phyloP scores from a whole-genome alignment of 2,888 invertebrate genomes.

The Arge pagana region DNA sequence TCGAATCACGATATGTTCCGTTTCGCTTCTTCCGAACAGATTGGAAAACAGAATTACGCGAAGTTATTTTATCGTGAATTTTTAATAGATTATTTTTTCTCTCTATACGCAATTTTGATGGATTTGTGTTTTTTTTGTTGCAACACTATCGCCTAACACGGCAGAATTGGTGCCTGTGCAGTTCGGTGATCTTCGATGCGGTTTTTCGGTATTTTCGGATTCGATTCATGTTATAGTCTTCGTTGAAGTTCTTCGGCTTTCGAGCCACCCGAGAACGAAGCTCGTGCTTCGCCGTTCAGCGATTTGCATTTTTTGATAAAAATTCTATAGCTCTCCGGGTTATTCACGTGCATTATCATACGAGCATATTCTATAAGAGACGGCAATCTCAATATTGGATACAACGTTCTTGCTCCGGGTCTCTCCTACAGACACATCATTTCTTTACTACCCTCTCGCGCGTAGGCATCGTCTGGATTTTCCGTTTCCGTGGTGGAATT shows the following conservation, averaged over 20 bases:
- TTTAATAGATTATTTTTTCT: no score
- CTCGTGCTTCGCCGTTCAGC: no score
- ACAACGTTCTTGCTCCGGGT: conserved; percentile 33
- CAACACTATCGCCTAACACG: no score
- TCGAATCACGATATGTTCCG: conserved; percentile 55
- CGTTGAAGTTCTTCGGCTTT: no score
- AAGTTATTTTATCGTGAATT: conserved; percentile 4
- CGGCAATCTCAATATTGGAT: conserved; percentile 59
- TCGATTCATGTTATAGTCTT: not conserved
- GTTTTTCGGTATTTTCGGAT: not conserved
- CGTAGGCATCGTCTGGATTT: no score
- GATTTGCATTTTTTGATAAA: conserved; percentile 59
- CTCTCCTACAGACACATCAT: conserved; percentile 53
- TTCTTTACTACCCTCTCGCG: conserved; percentile 51
- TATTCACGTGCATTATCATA: conserved; percentile 58
- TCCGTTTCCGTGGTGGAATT: no score
- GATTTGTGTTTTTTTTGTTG: no score
- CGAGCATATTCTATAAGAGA: conserved; percentile 57
- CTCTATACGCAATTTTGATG: no score
- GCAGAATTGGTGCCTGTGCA: no score
- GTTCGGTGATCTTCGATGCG: no score
- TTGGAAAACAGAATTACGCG: conserved; percentile 10
- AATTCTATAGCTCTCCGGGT: conserved; percentile 58
- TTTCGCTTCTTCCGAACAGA: conserved; percentile 24
- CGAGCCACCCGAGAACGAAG: no score